Conservation (phyloP, 2,888 invertebrate species). For the Tigriopus californicus region DNA sequence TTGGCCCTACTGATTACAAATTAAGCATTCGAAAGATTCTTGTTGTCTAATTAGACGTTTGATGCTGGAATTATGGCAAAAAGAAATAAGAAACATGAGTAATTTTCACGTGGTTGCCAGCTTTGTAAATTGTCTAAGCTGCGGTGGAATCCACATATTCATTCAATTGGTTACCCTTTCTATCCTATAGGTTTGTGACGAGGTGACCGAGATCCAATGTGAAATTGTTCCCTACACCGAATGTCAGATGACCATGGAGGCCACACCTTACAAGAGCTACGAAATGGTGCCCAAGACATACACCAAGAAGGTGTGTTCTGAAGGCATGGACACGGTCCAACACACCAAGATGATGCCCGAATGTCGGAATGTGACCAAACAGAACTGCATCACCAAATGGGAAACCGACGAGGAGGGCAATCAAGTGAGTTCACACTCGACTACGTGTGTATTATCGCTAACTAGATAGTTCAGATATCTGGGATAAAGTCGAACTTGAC, state of each 20-base stretch:
- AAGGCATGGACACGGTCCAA: constrained; percentile 10
- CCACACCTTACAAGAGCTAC: constrained; percentile 6
- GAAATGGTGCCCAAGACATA: constrained; percentile 10
- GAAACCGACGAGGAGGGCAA: constrained; percentile 14
- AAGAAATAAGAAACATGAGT: too few species aligned
- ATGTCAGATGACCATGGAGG: constrained; percentile 6
- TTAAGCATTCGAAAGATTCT: too few species aligned
- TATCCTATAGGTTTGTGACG: constrained; percentile 13
- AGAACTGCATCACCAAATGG: constrained; percentile 16
- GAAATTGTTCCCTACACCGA: constrained; percentile 14
- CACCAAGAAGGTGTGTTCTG: constrained; percentile 11
- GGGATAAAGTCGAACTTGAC: not conserved
- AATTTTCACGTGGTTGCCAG: too few species aligned
- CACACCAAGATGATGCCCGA: constrained; percentile 16
- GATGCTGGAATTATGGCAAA: too few species aligned
- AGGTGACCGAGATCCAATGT: constrained; percentile 14
- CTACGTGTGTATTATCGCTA: too few species aligned
- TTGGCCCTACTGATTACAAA: too few species aligned
- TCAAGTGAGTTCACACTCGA: constrained; percentile 1
- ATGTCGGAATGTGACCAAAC: constrained; percentile 13
- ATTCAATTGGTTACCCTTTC: too few species aligned
- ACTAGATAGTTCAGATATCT: too few species aligned
- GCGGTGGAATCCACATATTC: too few species aligned
- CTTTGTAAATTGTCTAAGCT: too few species aligned
- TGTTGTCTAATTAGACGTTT: too few species aligned